Percentiles rank a stretch among this genome's conserved stretches.
phyloP scores from a whole-genome alignment of 1,140 invertebrate species.

The Aphaenogaster floridana region DNA sequence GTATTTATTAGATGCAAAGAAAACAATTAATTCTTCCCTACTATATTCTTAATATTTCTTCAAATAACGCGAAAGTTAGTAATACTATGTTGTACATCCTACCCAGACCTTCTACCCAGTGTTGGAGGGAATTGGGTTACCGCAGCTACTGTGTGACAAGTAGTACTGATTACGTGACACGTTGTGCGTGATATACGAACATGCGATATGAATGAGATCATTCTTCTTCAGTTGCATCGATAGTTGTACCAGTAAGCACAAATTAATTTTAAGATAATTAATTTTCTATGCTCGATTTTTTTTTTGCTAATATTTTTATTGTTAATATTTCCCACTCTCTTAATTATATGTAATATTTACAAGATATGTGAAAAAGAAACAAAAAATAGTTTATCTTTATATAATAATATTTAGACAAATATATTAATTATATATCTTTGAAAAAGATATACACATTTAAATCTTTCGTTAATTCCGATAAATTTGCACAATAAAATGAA shows the following conservation, averaged over 20 bases:
- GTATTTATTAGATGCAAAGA: neutral
- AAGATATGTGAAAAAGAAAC: neutral
- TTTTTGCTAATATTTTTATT: neutral
- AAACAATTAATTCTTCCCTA: neutral
- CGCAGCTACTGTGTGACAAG: neutral
- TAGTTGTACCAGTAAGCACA: neutral
- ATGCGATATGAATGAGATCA: conserved; percentile 13
- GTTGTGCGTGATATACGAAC: neutral
- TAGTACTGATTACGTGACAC: conserved; percentile 35
- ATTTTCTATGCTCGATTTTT: neutral
- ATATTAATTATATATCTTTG: neutral
- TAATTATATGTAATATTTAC: neutral
- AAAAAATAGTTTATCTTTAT: neutral
- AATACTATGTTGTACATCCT: neutral
- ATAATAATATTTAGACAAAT: neutral
- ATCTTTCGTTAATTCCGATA: neutral
- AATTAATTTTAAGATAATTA: neutral
- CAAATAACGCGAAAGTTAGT: neutral
- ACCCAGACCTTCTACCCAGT: no score
- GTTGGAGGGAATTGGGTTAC: conserved; percentile 14
- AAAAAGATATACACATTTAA: neutral
- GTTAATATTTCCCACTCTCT: neutral
- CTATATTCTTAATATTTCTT: neutral
- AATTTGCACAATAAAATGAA: neutral
- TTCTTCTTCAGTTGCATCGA: conserved; percentile 2